A percentile compares a stretch with the other conserved stretches of the same genome.
Conservation (phyloP, 2,113 vertebrate species). For the Chroicocephalus ridibundus region DNA sequence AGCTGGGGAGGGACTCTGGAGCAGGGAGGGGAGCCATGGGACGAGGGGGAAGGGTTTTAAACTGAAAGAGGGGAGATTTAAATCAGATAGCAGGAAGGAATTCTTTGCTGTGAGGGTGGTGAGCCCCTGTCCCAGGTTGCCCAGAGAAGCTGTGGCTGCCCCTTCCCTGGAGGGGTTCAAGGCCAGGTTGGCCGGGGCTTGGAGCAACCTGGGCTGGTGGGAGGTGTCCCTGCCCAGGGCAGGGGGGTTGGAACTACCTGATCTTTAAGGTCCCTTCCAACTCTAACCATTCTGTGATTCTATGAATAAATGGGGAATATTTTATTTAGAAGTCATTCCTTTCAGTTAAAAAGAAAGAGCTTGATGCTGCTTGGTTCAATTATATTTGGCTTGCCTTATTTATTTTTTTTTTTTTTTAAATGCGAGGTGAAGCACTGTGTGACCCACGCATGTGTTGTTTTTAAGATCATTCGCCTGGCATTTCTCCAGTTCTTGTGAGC, state of each 20-base stretch:
- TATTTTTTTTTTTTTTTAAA: background rate
- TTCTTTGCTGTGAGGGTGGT: background rate
- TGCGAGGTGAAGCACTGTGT: background rate
- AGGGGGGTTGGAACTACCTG: background rate
- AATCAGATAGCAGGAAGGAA: background rate
- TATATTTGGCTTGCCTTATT: background rate
- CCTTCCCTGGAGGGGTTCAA: background rate
- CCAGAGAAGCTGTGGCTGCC: background rate
- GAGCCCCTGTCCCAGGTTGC: background rate
- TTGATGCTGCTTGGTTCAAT: background rate
- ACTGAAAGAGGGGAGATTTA: background rate
- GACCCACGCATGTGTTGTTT: background rate
- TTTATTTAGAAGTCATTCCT: background rate
- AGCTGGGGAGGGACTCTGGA: background rate
- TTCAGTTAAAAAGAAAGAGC: background rate
- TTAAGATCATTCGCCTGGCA: background rate
- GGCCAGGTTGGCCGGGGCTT: background rate
- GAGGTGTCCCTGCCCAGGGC: background rate
- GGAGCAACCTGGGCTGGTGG: background rate
- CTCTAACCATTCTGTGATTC: background rate
- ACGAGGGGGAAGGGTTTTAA: background rate
- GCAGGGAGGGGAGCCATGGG: background rate
- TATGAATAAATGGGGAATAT: background rate
- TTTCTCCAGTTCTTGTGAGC: background rate
- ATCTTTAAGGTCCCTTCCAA: background rate